phyloP scores from a whole-genome alignment of 2,113 vertebrate species.

The Nerophis ophidion region DNA sequence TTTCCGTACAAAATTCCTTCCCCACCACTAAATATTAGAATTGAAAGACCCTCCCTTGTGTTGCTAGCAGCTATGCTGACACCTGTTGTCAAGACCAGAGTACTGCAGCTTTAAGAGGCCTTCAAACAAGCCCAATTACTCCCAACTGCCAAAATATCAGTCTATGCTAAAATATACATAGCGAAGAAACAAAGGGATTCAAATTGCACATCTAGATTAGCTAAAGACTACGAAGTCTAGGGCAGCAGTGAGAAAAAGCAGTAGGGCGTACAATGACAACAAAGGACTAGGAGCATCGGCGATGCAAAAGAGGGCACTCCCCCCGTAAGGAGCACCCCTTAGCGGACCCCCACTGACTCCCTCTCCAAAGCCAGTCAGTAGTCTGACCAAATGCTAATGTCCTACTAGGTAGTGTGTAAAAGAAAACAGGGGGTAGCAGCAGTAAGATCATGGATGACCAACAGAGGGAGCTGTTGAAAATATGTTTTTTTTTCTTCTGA shows the following conservation, averaged over 20 bases:
- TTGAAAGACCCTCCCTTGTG: not conserved
- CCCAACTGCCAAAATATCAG: not conserved
- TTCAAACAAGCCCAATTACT: no score
- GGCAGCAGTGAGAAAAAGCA: conserved; percentile 7
- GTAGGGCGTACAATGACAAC: conserved; percentile 42
- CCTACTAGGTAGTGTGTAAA: conserved; percentile 51
- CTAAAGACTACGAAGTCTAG: conserved; percentile 23
- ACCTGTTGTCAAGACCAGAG: conserved; percentile 34
- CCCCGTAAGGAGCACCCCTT: conserved; percentile 71
- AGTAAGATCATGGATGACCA: conserved; percentile 40
- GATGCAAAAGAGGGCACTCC: conserved; percentile 23
- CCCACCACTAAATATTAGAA: not conserved
- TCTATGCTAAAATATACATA: not conserved
- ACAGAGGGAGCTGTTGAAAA: conserved; percentile 39
- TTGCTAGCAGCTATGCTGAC: conserved; percentile 33
- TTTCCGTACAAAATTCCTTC: conserved; percentile 14
- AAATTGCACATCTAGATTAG: conserved; percentile 7
- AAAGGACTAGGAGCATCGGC: conserved; percentile 35
- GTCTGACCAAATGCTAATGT: conserved; percentile 79
- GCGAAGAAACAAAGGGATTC: not conserved
- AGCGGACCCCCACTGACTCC: conserved; percentile 71
- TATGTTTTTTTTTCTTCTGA: no score
- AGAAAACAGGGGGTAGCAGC: conserved; percentile 34
- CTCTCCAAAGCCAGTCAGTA: conserved; percentile 65
- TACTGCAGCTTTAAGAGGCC: conserved; percentile 22